Base-by-base conservation (phyloP, 2,113 vertebrate species). In the Mustela lutreola region DNA sequence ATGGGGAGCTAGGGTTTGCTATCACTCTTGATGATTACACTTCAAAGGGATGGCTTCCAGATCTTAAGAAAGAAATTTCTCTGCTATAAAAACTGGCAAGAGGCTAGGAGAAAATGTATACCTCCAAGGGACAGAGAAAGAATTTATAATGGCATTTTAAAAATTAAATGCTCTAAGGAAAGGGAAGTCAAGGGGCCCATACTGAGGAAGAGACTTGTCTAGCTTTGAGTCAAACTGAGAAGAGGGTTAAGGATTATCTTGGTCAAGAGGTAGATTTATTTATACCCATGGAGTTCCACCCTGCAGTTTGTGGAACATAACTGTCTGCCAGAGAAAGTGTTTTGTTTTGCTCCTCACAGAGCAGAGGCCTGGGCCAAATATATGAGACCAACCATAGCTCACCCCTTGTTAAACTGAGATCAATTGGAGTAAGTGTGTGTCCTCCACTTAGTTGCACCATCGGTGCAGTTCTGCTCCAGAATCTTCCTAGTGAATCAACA, bases 241-340 rank as follows among this genome's bases (percentile, higher is more conserved):
- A 28, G 31, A 81, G n/a, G 14, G 18, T 36, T 78, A 94, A 93
- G 78, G 50, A 24, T 6, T 31, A 16, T 71, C 7, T 60, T 58
- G 53, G 22, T 82, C 67, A 90, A 79, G n/a, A 60, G 96, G 89
- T 5, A 75, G 80, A 95, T 97, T 97, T 97, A 91, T 95, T 84
- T 87, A 78, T 97, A 26, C 42, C 76, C 80, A 97, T n/a, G 65
- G 79, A 45, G 24, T 65, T 10, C 7, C 84, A 53, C 6, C 11
- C 79, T 50, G 39, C 11, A 85, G 48, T 36, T 79, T 90, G 76
- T 94, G 76, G 50, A 97, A 97, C 39, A 62, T 73, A 92, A 96
- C 92, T 62, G 81, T 95, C 50, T 96, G 82, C 60, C 91, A 80
- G 50, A 91, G 94, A 96, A 97, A 97, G 36, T 78, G 89, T 78